Evolutionary conservation across 1,140 invertebrate species (phyloP), one percentile per base, ranked within the genome.

Genomic region (Zaprionus camerounensis): DNA sequence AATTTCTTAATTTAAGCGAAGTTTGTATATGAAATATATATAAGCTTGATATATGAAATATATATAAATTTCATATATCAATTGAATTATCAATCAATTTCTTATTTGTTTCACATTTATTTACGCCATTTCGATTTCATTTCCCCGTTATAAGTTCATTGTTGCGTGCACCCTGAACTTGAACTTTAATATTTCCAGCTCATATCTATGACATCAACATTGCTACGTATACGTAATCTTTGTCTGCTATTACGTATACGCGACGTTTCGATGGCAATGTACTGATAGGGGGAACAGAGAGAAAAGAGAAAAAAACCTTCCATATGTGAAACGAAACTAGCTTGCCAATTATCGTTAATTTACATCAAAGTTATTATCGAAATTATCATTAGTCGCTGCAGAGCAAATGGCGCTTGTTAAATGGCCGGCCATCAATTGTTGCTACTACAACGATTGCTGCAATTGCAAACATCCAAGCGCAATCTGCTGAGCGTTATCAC

Each of bases 341-440:
- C 57, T 51, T 7, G 57, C 38, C 83, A 90, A 90, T 88, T 88
- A 88, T 90, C 81, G 76, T 85, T 79, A 90, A 90, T 90, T 90
- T 90, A 67, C 81, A 85, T 74, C 80, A 69, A 70, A 80, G 76
- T 80, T 80, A 88, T 88, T 88, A 90, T 79, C 78, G 78, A 81
- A 90, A 81, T 88, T 79, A 90, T 88, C 81, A 78, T 73, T 70
- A 72, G 57, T 57, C 49, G 31, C 58, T 55, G 41, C 38, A 64
- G 41, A 59, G 44, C 51, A 44, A 66, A 71, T 55, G 34, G 64
- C 56, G 66, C 63, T 59, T 49, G 66, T 74, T 63, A 73, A 67
- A 74, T 64, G 59, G 31, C 53, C 20, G 58, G 44, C 64, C 59
- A 69, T 44, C 46, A 66, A 78, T 75, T 71, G 59, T 57, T 36